These are phyloP conservation scores for Sesia apiformis DNA, from an alignment of 2,888 invertebrate genomes.

Conservation along the genomic window DNA sequence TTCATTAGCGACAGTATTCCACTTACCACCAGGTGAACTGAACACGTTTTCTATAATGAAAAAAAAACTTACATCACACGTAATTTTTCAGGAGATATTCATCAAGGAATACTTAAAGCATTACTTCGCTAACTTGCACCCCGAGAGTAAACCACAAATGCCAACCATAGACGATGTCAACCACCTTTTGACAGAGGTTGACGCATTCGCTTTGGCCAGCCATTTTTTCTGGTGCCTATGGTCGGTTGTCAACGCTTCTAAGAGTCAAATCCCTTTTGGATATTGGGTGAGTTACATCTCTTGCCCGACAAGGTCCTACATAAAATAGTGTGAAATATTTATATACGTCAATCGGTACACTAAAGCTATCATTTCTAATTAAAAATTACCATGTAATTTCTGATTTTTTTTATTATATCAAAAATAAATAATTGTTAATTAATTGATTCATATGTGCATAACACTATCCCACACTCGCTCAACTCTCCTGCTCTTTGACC, in stretches of 20 bases:
- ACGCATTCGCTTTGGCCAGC: constrained; percentile 88
- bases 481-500: too few species aligned
- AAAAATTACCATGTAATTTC: too few species aligned
- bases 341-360: too few species aligned
- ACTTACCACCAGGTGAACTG: too few species aligned
- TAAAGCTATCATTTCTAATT: too few species aligned
- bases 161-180: constrained; percentile 72
- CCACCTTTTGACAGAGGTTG: constrained; percentile 82
- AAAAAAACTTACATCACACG: neutral
- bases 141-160: constrained; percentile 25
- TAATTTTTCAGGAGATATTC: constrained; percentile 70
- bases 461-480: too few species aligned
- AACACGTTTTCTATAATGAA: too few species aligned
- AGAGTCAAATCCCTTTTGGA: constrained; percentile 93
- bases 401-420: too few species aligned
- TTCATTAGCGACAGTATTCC: too few species aligned
- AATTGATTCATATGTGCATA: too few species aligned
- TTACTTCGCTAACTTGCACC: constrained; percentile 21
- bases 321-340: too few species aligned
- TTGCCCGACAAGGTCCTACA: neutral
- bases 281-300: constrained; percentile 85
- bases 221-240: constrained; percentile 97
- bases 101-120: constrained; percentile 62
- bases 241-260: constrained; percentile 91
- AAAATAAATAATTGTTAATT: too few species aligned